Evolutionary conservation across 1,140 invertebrate species (phyloP).

Genomic region (Drosophila tristis): DNA sequence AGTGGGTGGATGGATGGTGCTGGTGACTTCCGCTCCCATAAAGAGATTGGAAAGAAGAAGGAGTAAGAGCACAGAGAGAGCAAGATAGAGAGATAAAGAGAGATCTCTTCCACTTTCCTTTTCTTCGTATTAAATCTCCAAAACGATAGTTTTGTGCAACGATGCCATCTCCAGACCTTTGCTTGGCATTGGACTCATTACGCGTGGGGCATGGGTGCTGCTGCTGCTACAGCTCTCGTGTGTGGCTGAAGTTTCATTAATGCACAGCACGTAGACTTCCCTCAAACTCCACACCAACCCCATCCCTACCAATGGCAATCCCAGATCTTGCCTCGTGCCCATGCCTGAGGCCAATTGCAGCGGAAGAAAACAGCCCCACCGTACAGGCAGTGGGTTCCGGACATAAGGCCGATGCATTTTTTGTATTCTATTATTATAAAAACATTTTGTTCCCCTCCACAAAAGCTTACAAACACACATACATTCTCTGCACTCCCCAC

Average conservation of each 20-base stretch:
- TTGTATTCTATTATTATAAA: slow-evolving; percentile 56
- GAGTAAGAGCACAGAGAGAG: slow-evolving; percentile 13
- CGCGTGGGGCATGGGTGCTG: slow-evolving; percentile 28
- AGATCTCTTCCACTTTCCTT: neutral
- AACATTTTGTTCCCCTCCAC: slow-evolving; percentile 40
- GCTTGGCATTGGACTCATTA: slow-evolving; percentile 69
- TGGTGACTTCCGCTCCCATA: slow-evolving; percentile 21
- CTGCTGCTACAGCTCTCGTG: slow-evolving; percentile 7
- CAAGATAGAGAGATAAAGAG: neutral
- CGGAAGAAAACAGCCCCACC: slow-evolving; percentile 18
- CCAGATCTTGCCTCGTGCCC: slow-evolving; percentile 58
- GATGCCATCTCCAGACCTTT: slow-evolving; percentile 26
- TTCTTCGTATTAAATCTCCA: neutral
- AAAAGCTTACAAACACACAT: neutral
- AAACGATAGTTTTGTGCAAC: neutral
- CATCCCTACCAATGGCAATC: slow-evolving; percentile 10
- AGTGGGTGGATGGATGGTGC: slow-evolving; percentile 13
- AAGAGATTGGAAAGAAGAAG: slow-evolving; percentile 10
- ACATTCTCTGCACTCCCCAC: neutral
- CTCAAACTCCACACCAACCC: slow-evolving; percentile 2
- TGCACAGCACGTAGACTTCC: slow-evolving; percentile 59
- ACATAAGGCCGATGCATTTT: slow-evolving; percentile 47
- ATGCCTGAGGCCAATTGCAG: slow-evolving; percentile 14
- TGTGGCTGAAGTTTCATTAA: slow-evolving; percentile 46
- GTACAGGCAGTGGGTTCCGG: neutral